These are phyloP conservation scores for Brachionus rubens DNA, from an alignment of 1,140 invertebrate genomes.

Conservation along the genomic window DNA sequence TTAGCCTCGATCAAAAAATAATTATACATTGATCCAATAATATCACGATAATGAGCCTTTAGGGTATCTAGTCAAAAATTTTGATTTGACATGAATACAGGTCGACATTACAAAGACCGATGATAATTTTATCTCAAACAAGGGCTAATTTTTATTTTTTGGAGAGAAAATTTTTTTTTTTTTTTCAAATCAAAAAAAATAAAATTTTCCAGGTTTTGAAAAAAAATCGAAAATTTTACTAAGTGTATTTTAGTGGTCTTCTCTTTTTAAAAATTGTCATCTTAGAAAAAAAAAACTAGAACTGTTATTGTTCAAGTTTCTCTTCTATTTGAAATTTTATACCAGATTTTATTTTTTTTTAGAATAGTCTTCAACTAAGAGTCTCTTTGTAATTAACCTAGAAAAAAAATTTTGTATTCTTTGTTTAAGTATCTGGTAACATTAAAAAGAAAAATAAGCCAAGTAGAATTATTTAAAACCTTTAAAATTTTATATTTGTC, in stretches of 20 bases:
- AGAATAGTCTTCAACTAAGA: background rate
- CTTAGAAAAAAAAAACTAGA: constrained; percentile 40
- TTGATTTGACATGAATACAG: constrained; percentile 6
- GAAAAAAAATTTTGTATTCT: background rate
- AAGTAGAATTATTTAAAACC: too few relatives aligned
- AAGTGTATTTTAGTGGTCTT: too few relatives aligned
- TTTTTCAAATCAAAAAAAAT: too few relatives aligned
- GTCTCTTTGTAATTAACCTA: constrained; percentile 11
- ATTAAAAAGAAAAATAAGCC: background rate
- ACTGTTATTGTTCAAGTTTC: background rate
- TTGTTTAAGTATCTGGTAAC: constrained; percentile 35
- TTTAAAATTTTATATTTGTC: too few relatives aligned
- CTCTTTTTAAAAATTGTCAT: background rate
- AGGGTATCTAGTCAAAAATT: too few relatives aligned
- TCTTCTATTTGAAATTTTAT: constrained; percentile 25
- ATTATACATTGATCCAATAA: too few relatives aligned
- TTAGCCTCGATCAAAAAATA: too few relatives aligned
- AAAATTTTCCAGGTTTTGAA: too few relatives aligned
- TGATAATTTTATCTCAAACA: too few relatives aligned
- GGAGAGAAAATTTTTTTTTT: background rate
- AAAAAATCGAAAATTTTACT: too few relatives aligned
- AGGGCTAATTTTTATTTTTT: background rate
- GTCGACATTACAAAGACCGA: too few relatives aligned
- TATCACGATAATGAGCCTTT: too few relatives aligned
- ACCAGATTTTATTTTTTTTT: constrained; percentile 18